Evolutionary conservation across 2,888 invertebrate genomes (phyloP).

Genomic region (Leptothorax acervorum): DNA sequence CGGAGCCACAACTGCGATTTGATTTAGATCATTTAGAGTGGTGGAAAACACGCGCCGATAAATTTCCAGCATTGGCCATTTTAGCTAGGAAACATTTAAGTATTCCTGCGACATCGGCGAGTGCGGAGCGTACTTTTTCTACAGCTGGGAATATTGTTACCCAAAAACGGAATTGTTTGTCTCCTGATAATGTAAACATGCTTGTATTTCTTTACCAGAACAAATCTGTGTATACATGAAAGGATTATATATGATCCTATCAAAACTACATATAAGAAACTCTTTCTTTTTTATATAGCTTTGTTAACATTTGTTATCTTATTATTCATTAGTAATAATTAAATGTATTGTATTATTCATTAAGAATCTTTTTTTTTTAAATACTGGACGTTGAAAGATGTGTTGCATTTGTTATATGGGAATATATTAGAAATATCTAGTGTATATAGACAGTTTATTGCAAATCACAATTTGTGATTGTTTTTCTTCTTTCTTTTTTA

Average conservation of each 20-base stretch:
- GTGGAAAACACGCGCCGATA: constrained; percentile 13
- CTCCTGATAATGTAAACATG: background rate
- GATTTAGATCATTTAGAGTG: constrained; percentile 36
- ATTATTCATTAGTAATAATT: background rate
- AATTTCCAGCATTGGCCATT: constrained; percentile 10
- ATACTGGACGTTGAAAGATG: too few relatives aligned
- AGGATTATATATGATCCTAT: background rate
- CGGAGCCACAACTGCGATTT: constrained; percentile 26
- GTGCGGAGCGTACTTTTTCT: constrained; percentile 18
- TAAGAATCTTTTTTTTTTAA: background rate
- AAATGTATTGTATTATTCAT: background rate
- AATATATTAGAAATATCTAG: too few relatives aligned
- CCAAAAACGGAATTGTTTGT: background rate
- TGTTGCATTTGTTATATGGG: too few relatives aligned
- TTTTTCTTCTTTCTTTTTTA: too few relatives aligned
- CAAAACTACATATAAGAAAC: background rate
- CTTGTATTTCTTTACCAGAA: background rate
- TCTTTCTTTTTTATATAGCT: background rate
- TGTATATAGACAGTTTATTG: too few relatives aligned
- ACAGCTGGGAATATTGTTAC: background rate
- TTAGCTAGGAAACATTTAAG: constrained; percentile 28
- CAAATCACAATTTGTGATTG: too few relatives aligned
- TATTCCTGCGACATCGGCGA: constrained; percentile 12
- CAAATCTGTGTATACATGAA: background rate
- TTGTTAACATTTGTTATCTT: background rate